Percentiles rank a stretch among this genome's conserved stretches.
Conservation (phyloP, 2,113 vertebrate species). For the Channa argus region DNA sequence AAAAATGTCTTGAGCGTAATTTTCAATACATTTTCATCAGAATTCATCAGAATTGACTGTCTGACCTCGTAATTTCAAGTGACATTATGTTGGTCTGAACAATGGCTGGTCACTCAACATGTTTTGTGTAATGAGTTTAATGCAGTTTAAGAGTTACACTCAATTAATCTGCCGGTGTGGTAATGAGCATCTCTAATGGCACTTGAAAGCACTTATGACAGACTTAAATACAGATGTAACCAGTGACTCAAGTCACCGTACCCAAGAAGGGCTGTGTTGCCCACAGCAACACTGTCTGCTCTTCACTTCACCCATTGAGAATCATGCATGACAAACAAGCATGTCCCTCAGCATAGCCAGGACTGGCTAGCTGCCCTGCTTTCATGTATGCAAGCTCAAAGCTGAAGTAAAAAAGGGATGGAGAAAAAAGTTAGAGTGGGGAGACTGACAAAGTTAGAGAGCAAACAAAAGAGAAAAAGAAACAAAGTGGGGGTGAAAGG, state of each 20-base stretch:
- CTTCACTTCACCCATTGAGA: constrained; percentile 48
- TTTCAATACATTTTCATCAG: no score
- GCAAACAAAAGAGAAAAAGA: constrained; percentile 19
- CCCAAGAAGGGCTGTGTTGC: constrained; percentile 57
- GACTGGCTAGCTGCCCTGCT: constrained; percentile 47
- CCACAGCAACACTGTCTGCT: constrained; percentile 63
- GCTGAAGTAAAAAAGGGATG: constrained; percentile 1
- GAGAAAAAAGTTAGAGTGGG: constrained; percentile 32
- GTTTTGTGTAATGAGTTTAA: constrained; percentile 28
- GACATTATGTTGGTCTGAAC: not conserved
- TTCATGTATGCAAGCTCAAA: constrained; percentile 46
- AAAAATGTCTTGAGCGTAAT: no score
- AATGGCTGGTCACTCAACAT: not conserved
- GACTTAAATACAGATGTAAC: constrained; percentile 54
- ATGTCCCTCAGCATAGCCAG: constrained; percentile 50
- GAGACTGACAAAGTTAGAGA: constrained; percentile 41
- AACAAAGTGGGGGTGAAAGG: constrained; percentile 23
- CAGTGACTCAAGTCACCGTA: constrained; percentile 45
- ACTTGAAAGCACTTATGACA: constrained; percentile 58
- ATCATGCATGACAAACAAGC: constrained; percentile 70
- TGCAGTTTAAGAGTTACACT: constrained; percentile 22
- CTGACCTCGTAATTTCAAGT: not conserved
- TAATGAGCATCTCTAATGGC: constrained; percentile 39
- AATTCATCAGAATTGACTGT: not conserved
- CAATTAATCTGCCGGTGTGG: constrained; percentile 23